Evolutionary conservation across 2,888 invertebrate species (phyloP).

Genomic region (Thera britannica): DNA sequence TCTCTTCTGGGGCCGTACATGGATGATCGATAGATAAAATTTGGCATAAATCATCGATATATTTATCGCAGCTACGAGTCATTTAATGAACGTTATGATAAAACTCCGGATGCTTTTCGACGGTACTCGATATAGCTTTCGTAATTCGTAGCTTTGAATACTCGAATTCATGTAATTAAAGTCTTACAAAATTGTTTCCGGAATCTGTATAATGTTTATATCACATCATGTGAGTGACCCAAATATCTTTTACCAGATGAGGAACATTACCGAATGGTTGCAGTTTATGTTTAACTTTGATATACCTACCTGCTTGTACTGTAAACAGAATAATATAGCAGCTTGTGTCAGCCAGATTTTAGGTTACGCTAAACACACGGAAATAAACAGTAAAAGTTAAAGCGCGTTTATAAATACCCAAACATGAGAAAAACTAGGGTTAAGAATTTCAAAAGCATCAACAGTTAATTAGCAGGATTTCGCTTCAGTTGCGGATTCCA

Average conservation of each 20-base stretch:
- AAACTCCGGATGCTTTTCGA: conserved; percentile 35
- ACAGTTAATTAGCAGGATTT: not conserved
- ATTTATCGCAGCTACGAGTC: not conserved
- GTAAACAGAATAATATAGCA: conserved; percentile 67
- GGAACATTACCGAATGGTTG: conserved; percentile 43
- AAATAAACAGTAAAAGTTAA: conserved; percentile 17
- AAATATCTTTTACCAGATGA: conserved; percentile 53
- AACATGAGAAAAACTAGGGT: not conserved
- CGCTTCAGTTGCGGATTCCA: not conserved
- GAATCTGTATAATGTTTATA: conserved; percentile 53
- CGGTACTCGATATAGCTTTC: conserved; percentile 35
- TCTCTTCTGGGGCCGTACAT: not conserved
- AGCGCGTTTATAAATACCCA: conserved; percentile 1
- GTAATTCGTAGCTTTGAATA: conserved; percentile 37
- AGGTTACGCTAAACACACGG: conserved; percentile 37
- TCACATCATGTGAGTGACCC: conserved; percentile 53
- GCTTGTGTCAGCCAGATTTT: conserved; percentile 46
- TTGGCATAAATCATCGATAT: not conserved
- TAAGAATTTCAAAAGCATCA: not conserved
- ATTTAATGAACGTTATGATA: conserved; percentile 3
- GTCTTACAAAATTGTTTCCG: conserved; percentile 43
- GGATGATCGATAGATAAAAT: too few relatives aligned
- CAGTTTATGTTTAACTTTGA: conserved; percentile 66
- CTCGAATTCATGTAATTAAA: conserved; percentile 41
- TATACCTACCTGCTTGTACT: conserved; percentile 46